Evolutionary conservation across 2,888 invertebrate species (phyloP), one percentile per base, ranked within the genome.

Genomic region (Lamproptera curius): DNA sequence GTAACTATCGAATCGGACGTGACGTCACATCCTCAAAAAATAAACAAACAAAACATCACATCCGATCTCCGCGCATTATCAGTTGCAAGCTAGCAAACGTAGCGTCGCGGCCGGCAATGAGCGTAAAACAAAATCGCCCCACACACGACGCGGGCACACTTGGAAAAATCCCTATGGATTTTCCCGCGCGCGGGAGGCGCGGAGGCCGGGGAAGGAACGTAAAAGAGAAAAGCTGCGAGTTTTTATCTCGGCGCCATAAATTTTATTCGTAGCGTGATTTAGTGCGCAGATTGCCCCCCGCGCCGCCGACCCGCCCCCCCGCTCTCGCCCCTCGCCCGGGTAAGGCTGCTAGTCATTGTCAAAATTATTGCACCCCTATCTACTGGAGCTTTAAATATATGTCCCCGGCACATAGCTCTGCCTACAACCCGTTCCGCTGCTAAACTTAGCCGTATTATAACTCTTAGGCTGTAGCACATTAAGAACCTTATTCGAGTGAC

Each of bases 201-300:
- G 36, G 47, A 63, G 58, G 58, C 65, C 70, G 75, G 79, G 76
- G 78, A 83, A 85, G 81, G 84, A 85, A 86, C 86, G 86, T 87
- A 88, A 88, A 88, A 88, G 88, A 89, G 88, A 88, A 89, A 88
- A 89, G 88, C 88, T 89, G 87, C 88, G 88, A 88, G 88, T 89
- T 89, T 89, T 89, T 89, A 89, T 89, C 88, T 89, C 87, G 87
- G 85, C 85, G 83, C 88, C 88, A 88, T 88, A 88, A 88, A 88
- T 88, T 88, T 88, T 88, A 88, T 88, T 88, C 88, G 88, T 83
- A 88, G 85, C 88, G 88, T 88, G 88, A 88, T 88, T 88, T 88
- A 88, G 88, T 88, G 88, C 87, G 79, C 86, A 88, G 88, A 89
- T 89, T 87, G 86, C 85, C 85, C 83, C 83, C 71, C 73, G 57